Conservation (phyloP, 2,797 vertebrate genomes). For the Onychomys leucogaster region DNA sequence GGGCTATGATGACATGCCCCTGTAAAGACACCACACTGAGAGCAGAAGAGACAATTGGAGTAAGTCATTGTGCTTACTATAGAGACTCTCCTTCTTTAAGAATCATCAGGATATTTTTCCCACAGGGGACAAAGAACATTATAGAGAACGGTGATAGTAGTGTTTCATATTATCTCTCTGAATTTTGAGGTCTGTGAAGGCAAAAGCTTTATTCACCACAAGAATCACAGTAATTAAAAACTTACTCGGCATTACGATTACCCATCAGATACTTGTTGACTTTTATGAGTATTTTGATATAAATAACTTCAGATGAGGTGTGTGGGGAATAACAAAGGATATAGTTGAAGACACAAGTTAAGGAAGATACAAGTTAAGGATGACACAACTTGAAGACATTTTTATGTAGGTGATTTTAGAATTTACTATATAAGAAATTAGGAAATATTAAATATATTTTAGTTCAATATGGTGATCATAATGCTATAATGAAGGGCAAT, state of each 20-base stretch:
- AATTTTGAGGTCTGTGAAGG: neutral
- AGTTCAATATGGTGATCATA: neutral
- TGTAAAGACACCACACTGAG: neutral
- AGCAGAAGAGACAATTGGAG: neutral
- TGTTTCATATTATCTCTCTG: neutral
- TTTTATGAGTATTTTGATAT: constrained; percentile 38
- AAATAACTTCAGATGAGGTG: neutral
- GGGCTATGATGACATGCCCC: neutral
- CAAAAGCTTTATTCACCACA: neutral
- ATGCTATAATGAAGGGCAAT: neutral
- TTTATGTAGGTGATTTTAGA: constrained; percentile 31
- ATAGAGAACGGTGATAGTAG: neutral
- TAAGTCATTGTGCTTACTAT: neutral
- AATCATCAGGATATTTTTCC: neutral
- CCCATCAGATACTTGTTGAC: constrained; percentile 2
- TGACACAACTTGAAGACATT: neutral
- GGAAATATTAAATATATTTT: constrained; percentile 23
- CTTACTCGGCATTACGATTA: neutral
- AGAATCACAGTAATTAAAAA: neutral
- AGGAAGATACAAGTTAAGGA: neutral
- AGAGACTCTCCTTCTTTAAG: neutral
- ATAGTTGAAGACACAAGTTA: neutral
- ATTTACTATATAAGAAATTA: neutral
- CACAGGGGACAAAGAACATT: neutral
- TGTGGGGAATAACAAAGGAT: neutral